phyloP scores from a whole-genome alignment of 2,797 vertebrate species.

The Rhodeus uyekii region DNA sequence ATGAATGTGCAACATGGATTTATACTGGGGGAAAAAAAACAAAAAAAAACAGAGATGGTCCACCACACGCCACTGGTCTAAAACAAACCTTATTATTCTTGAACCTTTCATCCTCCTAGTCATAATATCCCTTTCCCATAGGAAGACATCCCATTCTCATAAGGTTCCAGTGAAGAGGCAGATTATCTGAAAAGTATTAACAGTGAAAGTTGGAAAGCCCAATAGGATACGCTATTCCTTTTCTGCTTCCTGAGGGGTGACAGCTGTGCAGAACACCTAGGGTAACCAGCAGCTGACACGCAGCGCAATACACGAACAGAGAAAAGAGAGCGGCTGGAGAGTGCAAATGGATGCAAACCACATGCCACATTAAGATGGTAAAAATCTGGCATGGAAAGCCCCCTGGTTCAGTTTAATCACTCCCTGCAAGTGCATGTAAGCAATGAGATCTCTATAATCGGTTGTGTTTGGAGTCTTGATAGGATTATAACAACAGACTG shows the following conservation, averaged over 20 bases:
- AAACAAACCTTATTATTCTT: conserved; percentile 8
- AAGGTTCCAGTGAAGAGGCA: conserved; percentile 27
- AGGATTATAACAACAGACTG: background rate
- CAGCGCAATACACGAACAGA: conserved; percentile 39
- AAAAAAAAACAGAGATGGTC: background rate
- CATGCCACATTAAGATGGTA: background rate
- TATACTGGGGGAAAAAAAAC: background rate
- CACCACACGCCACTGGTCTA: background rate
- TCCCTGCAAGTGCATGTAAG: background rate
- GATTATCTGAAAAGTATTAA: conserved; percentile 49
- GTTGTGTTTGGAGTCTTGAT: background rate
- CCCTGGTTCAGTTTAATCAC: background rate
- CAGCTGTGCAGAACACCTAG: conserved; percentile 53
- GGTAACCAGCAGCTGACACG: conserved; percentile 52
- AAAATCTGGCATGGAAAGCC: background rate
- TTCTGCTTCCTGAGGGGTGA: conserved; percentile 42
- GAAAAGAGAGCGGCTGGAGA: conserved; percentile 7
- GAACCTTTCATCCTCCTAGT: background rate
- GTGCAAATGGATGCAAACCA: background rate
- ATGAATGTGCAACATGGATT: background rate
- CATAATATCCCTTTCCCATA: background rate
- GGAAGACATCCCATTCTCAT: conserved; percentile 33
- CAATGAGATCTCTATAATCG: background rate
- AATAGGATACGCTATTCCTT: conserved; percentile 18
- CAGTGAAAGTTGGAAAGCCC: conserved; percentile 16